Base-by-base conservation (phyloP, 2,797 vertebrate species). In the Sternarchorhynchus goeldii region DNA sequence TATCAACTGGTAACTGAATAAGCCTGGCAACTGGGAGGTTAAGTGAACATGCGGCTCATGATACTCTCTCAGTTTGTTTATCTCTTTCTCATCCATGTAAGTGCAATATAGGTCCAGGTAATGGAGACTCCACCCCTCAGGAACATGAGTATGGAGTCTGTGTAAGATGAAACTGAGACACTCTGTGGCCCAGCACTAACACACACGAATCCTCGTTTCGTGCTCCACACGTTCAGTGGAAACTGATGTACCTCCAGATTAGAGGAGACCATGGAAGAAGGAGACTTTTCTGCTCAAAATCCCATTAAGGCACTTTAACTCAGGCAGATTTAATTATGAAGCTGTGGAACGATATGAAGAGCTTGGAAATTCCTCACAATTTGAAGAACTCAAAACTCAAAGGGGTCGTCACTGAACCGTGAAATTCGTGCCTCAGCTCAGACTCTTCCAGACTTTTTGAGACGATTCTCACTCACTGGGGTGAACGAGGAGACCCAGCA, bases 341-440 rank as follows among this genome's bases (percentile, higher is more conserved):
- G 55, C 21, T 34, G 8, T 58, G 16, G 32, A 64, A 50, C 18
- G 57, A 29, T 69, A 66, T 75, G n/a, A 68, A 75, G 45, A 4
- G 3, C 57, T 75, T 80, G 68, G 64, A 62, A 79, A 70, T 70
- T 63, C 72, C 18, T 29, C 16, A 53, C 57, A 67, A 41, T 79
- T 63, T 55, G 45, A 32, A 31, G 67, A 31, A 69, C 20, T 68
- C 32, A 69, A 60, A 65, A 39, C 64, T 41, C 39, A 18, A 53
- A 67, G n/a, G 5, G 21, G 57, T 3, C 7, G 36, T 10, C 18
- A 34, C 58, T 58, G 17, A 56, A 56, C 20, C 0, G 6, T 7
- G 18, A 18, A 69, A 55, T 16, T 10, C 25, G 6, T 21, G 18
- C 12, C 12, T 34, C 41, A 53, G 5, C 25, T 21, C 65, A 17